Evolutionary conservation across 2,797 vertebrate species (phyloP), one percentile per base, ranked within the genome.

Genomic region (Luscinia luscinia): DNA sequence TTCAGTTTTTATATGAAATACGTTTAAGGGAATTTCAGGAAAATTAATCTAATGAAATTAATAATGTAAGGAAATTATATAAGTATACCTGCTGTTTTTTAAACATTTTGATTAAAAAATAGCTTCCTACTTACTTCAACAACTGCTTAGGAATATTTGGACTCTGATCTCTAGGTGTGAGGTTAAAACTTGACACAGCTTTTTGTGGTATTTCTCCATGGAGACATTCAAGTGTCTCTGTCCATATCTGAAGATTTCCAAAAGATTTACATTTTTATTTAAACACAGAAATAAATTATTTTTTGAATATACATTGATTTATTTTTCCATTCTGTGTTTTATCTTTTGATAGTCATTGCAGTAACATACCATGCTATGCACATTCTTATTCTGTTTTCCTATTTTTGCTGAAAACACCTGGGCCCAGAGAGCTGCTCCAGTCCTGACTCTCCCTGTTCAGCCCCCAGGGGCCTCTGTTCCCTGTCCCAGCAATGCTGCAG

Each of bases 1-100:
- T 94, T 94, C 84, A 24, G 49, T 30, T 89, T 51, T 76, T 90
- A 81, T 80, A 85, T 78, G 82, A 24, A 75, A 73, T 63, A 36
- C 40, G 17, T 69, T 26, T 62, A 89, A 84, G 43, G 40, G 82
- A 70, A 74, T 41, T 27, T 73, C 24, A 84, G 34, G 17, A 52
- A 86, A 83, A 76, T 12, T 2, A 68, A n/a, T 64, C 34, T 43
- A 69, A 66, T n/a, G 7, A 69, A 76, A 73, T 69, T 52, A 12
- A 41, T 30, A 43, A 14, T 48, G 18, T 8, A 32, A 32, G 30
- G 11, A 54, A 52, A 52, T 68, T 68, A 62, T 45, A 6, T 70
- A 78, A 32, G 19, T 21, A 36, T 67, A 63, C 1, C 4, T 57
- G 30, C 1, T 28, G 11, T 75, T 75, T 54, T 67, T 9, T 4